A percentile compares a stretch with the other conserved stretches of the same genome.
phyloP scores from a whole-genome alignment of 2,797 vertebrate species.

The Vespertilio murinus region DNA sequence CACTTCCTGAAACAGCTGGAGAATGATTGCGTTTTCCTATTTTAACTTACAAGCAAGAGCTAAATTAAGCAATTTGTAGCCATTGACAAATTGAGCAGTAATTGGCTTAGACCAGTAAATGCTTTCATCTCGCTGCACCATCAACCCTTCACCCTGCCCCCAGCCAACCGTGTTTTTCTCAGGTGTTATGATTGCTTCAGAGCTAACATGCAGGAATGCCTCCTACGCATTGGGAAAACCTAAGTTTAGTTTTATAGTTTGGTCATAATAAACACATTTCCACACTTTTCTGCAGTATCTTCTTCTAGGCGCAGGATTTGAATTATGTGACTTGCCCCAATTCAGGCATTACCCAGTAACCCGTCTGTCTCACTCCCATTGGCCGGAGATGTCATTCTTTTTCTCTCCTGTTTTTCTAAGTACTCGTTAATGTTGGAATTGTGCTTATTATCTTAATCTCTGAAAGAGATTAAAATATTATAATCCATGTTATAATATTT shows the following conservation, averaged over 20 bases:
- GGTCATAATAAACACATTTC: background rate
- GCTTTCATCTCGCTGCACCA: background rate
- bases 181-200: background rate
- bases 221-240: background rate
- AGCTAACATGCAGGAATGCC: background rate
- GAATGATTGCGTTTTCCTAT: background rate
- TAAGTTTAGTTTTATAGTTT: background rate
- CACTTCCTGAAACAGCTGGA: background rate
- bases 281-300: background rate
- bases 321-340: background rate
- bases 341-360: background rate
- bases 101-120: background rate
- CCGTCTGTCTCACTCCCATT: background rate
- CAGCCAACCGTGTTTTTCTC: background rate
- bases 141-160: too few species aligned
- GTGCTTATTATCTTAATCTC: background rate
- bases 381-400: background rate
- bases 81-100: background rate
- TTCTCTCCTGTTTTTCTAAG: conserved; percentile 11
- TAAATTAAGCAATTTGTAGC: background rate
- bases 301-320: background rate
- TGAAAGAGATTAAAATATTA: too few species aligned
- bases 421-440: background rate
- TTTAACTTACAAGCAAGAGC: background rate
- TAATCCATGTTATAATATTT: background rate